Conservation (phyloP, 2,797 vertebrate species). For the Xenops minutus region DNA sequence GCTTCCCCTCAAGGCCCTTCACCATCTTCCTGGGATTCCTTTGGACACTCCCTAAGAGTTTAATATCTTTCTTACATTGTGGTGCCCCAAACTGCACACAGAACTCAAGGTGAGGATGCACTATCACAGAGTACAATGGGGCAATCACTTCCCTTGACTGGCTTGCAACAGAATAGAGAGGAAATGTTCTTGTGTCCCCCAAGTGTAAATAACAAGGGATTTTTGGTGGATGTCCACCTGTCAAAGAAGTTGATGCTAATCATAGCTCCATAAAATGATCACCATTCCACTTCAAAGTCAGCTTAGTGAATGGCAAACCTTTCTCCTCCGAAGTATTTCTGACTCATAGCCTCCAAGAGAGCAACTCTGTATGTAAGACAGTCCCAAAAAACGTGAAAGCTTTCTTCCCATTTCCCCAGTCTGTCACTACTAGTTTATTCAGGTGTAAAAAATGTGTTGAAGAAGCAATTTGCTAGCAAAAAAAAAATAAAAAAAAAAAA, state of each 20-base stretch:
- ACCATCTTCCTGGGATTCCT: background rate
- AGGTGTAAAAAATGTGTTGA: background rate
- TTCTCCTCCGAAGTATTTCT: conserved; percentile 37
- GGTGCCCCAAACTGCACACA: background rate
- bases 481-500: background rate
- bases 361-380: background rate
- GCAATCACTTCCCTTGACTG: background rate
- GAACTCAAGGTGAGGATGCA: background rate
- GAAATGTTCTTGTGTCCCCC: background rate
- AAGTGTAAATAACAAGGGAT: background rate
- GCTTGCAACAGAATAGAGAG: background rate
- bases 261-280: background rate
- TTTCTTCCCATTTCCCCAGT: background rate
- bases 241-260: background rate
- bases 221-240: background rate
- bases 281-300: background rate
- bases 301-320: background rate
- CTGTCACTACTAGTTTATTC: background rate
- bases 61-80: background rate
- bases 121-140: background rate
- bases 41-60: rapidly evolving
- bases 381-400: background rate
- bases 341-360: conserved; percentile 33
- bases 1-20: background rate
- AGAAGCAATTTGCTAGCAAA: background rate